phyloP scores from a whole-genome alignment of 1,140 invertebrate genomes.

The Cotesia glomerata region DNA sequence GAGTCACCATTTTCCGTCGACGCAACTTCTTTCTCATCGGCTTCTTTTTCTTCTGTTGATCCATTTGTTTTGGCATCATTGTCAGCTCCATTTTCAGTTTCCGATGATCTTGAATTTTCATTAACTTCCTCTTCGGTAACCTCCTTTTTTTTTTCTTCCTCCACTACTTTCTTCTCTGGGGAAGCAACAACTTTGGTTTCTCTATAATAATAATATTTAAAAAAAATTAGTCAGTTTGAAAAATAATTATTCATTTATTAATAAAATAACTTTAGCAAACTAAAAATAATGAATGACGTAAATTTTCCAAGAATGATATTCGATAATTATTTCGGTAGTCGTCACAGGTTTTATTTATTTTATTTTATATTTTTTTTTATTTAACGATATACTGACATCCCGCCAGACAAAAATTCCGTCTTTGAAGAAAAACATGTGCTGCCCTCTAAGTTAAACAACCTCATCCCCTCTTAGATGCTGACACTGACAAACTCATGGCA shows the following conservation, averaged over 20 bases:
- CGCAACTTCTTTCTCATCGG: constrained; percentile 66
- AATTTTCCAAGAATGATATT: too few species aligned
- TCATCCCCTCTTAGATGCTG: background rate
- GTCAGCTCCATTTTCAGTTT: constrained; percentile 55
- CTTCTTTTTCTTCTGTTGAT: constrained; percentile 57
- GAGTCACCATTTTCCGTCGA: constrained; percentile 69
- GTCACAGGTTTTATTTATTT: background rate
- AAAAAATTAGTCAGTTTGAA: background rate
- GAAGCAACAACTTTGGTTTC: constrained; percentile 66
- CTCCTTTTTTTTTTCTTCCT: constrained; percentile 56
- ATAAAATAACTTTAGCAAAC: background rate
- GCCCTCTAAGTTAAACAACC: background rate
- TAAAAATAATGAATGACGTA: background rate
- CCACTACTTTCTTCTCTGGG: constrained; percentile 64
- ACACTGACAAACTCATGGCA: constrained; percentile 7
- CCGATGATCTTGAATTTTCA: constrained; percentile 57
- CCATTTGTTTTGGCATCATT: constrained; percentile 65
- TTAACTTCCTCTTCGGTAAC: constrained; percentile 45
- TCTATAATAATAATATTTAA: constrained; percentile 35
- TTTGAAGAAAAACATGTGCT: background rate
- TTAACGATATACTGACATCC: background rate
- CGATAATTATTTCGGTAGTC: too few species aligned
- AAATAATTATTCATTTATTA: too few species aligned
- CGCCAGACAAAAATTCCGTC: background rate
- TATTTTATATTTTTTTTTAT: background rate